Evolutionary conservation across 2,797 vertebrate genomes (phyloP), one percentile per base, ranked within the genome.

Genomic region (Pogoniulus pusillus): DNA sequence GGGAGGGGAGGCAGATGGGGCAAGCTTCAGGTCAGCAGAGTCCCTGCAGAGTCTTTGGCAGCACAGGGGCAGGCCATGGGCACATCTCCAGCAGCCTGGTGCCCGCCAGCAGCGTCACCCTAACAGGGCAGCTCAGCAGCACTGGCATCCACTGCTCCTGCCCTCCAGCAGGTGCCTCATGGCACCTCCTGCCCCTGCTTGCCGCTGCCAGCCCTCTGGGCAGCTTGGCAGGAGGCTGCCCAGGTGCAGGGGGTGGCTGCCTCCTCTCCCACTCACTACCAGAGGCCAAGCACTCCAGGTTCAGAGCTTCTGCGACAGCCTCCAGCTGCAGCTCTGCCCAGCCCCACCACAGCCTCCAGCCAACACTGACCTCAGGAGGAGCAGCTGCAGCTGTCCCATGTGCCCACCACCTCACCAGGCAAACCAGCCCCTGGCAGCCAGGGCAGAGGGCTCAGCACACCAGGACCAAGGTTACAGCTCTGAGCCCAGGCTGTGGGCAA

Each of bases 1-100:
- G 15, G 93, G 87, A 90, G 82, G 87, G 85, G 91, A 94, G 94
- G 94, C 82, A 95, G 43, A 83, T 9, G 93, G 95, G 91, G 91
- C 93, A 96, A 60, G 95, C 94, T 95, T 77, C 18, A 92, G 83
- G 78, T 83, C 88, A 89, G 54, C 1, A 6, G 72, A 76, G 76
- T 37, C 63, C 82, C 91, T 68, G 2, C 12, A 62, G 43, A 24
- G 80, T 19, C 70, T 68, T 41, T 7, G 0, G 32, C 5, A 0
- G 41, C 3, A 27, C 72, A 86, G 65, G 32, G 37, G 14, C 82
- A 71, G 70, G 75, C 78, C 69, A 17, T 30, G 6, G 73, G 16
- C 57, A 60, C 47, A 16, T 8, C 20, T 26, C 34, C 26, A 55
- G 75, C 62, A 55, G 43, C 64, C 71, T 32, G 65, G 29, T 30